Evolutionary conservation across 2,888 invertebrate genomes (phyloP).

Genomic region (Julus scanicus): DNA sequence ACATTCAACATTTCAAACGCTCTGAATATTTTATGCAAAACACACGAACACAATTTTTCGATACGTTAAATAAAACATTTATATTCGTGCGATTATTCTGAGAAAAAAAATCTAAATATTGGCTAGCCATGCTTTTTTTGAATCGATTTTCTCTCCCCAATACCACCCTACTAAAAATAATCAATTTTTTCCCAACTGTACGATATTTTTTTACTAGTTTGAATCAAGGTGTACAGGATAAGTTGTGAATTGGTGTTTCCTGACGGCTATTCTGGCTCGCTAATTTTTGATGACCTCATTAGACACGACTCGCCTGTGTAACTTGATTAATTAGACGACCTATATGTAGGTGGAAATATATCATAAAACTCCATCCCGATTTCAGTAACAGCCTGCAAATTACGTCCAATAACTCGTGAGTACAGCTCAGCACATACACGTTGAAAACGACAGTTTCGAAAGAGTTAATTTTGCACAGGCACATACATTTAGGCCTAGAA

Average conservation of each 20-base stretch:
- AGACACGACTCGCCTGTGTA: neutral
- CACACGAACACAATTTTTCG: neutral
- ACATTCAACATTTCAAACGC: neutral
- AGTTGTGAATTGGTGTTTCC: neutral
- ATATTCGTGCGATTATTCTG: neutral
- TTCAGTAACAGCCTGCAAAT: neutral
- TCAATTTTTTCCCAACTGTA: neutral
- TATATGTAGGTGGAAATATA: neutral
- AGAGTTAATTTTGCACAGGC: constrained; percentile 6
- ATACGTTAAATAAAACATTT: constrained; percentile 15
- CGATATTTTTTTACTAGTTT: neutral
- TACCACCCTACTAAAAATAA: neutral
- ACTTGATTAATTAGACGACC: neutral
- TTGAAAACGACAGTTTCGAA: neutral
- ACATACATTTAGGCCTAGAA: neutral
- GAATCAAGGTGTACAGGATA: neutral
- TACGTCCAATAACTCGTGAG: neutral
- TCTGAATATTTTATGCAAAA: neutral
- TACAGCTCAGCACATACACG: neutral
- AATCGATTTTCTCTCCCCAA: neutral
- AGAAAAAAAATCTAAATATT: constrained; percentile 17
- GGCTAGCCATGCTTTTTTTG: constrained; percentile 10
- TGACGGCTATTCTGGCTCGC: neutral
- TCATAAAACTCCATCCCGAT: neutral
- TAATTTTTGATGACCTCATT: neutral